Base-by-base conservation (phyloP, 2,888 invertebrate species). In the Phalera bucephala region DNA sequence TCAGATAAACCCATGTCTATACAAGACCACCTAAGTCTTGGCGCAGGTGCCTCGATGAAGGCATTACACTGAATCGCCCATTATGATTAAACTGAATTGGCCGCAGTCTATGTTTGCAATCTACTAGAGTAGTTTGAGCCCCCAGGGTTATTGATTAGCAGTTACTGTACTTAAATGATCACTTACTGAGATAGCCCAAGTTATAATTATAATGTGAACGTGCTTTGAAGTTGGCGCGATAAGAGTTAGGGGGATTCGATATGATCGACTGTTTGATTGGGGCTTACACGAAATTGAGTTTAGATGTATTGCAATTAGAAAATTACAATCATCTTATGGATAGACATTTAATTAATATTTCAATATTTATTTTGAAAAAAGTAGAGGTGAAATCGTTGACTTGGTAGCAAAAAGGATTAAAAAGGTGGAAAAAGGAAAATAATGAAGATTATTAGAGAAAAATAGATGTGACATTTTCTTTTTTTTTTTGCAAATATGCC, bases 1-100 rank as follows among this genome's bases (percentile, higher is more conserved):
- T 52, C 53, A 51, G 59, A 35, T 54, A 41, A 46, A 58, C 34
- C 40, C 37, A 36, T 26, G 45, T 42, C 36, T 38, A 31, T 45
- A 45, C 51, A 39, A 53, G 67, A 67, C 68, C 62, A 64, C 71
- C 67, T 61, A 67, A 51, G 45, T 43, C 17, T 5, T 17, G 17
- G 17, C 69, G 68, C 83, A 84, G 82, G 84, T 85, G 81, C 68
- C 63, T 14, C 79, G 72, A 86, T 86, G 83, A 86, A 86, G 85
- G 83, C 80, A 88, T 88, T 83, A 86, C 71, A 67, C 70, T 68
- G 79, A 81, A 80, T 76, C 74, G 69, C 58, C 82, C 66, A 84
- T 85, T 84, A 83, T 79, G 80, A 86, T 83, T 81, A 76, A 77
- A 64, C 65, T 65, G 71, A 75, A 79, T 77, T 71, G 72, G 52